Evolutionary conservation across 2,797 vertebrate species (phyloP), one percentile per base, ranked within the genome.

Genomic region (Melanogrammus aeglefinus): DNA sequence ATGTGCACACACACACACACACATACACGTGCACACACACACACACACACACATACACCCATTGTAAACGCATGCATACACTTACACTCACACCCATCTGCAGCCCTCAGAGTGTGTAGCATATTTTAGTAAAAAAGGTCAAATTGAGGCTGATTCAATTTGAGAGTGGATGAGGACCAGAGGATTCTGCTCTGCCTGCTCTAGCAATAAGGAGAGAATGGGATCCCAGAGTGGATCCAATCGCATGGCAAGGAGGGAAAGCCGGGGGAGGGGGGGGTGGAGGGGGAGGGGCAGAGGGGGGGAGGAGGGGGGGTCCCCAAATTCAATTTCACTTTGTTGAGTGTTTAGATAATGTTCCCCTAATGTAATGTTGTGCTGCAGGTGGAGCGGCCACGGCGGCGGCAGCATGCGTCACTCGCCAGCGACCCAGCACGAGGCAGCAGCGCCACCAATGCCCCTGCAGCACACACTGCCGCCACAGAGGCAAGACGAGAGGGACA

Each of bases 281-380:
- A 33, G 31, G 31, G 31, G 31, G 1, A 33, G 31, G 31, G 31
- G 31, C 1, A 3, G 31, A 3, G 74, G 31, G 29, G 12, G 47
- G 8, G n/a, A 1, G 71, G 80, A 72, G 84, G 84, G 81, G 75
- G 83, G 81, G 86, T 83, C 75, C 81, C 83, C 85, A 92, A 92
- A 93, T 93, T 92, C 88, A 92, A 93, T 93, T 91, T 92, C 88
- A 91, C 89, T 93, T 90, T 91, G 91, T 92, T 89, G 91, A 92
- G 91, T 90, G 92, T 92, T 93, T 92, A 92, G 92, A 93, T 92
- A 93, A 93, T 92, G 91, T 92, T 86, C 83, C 41, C 81, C 86
- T 90, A 91, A 93, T 90, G 88, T 88, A 91, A 92, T 92, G 89
- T 75, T 21, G 69, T 41, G 82, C 78, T 75, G 79, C 85, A 86